Percentiles rank a stretch among this genome's conserved stretches.
Conservation (phyloP, 1,140 invertebrate species). For the Trichonephila clavata region DNA sequence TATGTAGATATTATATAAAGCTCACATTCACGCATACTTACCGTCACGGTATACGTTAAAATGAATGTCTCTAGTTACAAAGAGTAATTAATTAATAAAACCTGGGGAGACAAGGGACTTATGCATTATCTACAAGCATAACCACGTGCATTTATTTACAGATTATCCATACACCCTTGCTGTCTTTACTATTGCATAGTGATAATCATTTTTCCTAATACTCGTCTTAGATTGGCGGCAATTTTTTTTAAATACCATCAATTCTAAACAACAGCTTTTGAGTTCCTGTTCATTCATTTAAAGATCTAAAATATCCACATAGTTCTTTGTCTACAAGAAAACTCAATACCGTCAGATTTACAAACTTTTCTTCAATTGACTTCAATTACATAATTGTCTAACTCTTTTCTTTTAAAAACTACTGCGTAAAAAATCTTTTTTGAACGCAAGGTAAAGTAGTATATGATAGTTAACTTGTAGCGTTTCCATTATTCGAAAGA, state of each 20-base stretch:
- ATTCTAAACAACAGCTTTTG: not conserved
- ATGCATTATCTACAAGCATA: conserved; percentile 76
- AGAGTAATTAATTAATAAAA: conserved; percentile 69
- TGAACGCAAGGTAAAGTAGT: not conserved
- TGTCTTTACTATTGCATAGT: not conserved
- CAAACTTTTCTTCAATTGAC: not conserved
- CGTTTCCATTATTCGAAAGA: not conserved
- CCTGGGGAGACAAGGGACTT: not conserved
- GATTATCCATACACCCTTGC: not conserved
- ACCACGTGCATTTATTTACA: conserved; percentile 71
- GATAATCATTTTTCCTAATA: not conserved
- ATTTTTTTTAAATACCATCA: not conserved
- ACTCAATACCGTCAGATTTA: not conserved
- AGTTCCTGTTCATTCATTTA: not conserved
- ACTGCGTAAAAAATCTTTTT: conserved; percentile 10
- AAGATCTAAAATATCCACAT: not conserved
- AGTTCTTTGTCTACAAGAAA: conserved; percentile 7
- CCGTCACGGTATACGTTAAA: conserved; percentile 53
- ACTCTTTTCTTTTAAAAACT: not conserved
- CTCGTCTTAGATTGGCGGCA: not conserved
- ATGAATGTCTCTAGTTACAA: conserved; percentile 69
- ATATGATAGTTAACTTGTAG: conserved; percentile 65
- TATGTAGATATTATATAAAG: conserved; percentile 69
- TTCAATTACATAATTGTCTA: conserved; percentile 8
- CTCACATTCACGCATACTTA: conserved; percentile 66